Evolutionary conservation across 2,888 invertebrate species (phyloP), one percentile per base, ranked within the genome.

Genomic region (Portevinia maculata): DNA sequence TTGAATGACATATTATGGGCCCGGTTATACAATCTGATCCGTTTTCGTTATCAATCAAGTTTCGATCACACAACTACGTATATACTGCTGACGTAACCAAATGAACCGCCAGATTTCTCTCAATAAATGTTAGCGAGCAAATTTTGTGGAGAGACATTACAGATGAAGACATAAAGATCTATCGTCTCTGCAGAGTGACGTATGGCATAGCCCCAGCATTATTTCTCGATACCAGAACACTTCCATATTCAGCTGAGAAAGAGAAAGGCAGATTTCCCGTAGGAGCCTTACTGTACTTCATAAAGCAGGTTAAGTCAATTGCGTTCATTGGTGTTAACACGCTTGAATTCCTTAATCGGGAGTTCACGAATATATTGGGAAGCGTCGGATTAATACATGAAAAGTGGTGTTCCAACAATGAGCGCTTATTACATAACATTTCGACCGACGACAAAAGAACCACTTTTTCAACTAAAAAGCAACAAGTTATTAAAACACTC

Each of bases 221-320:
- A 2, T 53, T 30, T 17, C n/a, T 44, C 3, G 60, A 24, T 11
- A 59, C 59, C 13, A 55, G n/a, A 30, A 37, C 37, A 24, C 55
- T 21, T 7, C n/a, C 8, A 8, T 30, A 55, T 1, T 9, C 39
- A 11, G 19, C 53, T 17, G 37, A 55, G 1, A 34, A 8, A 21
- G 21, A 57, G 24, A 0, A 3, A 4, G 28, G 24, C 9, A 15
- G 9, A 24, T 41, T 15, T 57, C 15, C 57, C 17, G 8, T n/a
- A 21, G 55, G 55, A 39, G 55, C 55, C 37, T 7, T 6, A n/a
- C 7, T 24, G 7, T n/a, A 71, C 5, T 71, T 60, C 1, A n/a
- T n/a, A n/a, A n/a, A n/a, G n/a, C n/a, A n/a, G n/a, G n/a, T n/a
- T 60, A 60, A 24, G 60, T 71, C 11, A 50, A 59, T 13, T 39